Base-by-base conservation (phyloP, 2,113 vertebrate genomes). In the Siniperca knerii region DNA sequence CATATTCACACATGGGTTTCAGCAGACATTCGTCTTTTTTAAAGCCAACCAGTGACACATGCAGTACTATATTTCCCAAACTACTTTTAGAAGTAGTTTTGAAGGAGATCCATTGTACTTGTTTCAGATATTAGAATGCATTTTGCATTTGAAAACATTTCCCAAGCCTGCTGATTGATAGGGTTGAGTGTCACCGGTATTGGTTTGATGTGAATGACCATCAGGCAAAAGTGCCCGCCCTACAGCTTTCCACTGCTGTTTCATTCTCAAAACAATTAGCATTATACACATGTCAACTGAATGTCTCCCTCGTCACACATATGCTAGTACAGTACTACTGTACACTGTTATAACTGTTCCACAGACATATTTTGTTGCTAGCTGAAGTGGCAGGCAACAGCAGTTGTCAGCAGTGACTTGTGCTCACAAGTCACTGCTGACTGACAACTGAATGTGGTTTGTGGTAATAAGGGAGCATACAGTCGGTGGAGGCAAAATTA, bases 21-120 rank as follows among this genome's bases (percentile, higher is more conserved):
- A 54, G 42, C 20, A 46, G 12, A 55, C 68, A 87, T 90, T n/a
- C 23, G 40, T 89, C 86, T 87, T 82, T 87, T 87, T 90, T 87
- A 92, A 82, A 77, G 86, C 65, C 78, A 72, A 6, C 52, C 8
- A 25, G 67, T 83, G 91, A 72, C 85, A 72, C 54, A 23, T 40
- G 44, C 58, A 15, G 52, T 44, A 8, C 64, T 75, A 3, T 76
- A 69, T 89, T 92, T 92, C 77, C 64, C 60, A 83, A 83, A 86
- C 65, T 86, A 52, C 77, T 84, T 64, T 68, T 58, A 65, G 8
- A 85, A 80, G 29, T 81, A 75, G 42, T 72, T 90, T 35, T 81
- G 25, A 33, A 60, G 33, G 33, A 64, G 50, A 68, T 62, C 29
- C 37, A 77, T 40, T 46, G 72, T 67, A 58, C 77, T 79, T 79